Percentiles rank a stretch among this genome's conserved stretches.
These are phyloP conservation scores for Poecilia latipinna DNA, from an alignment of 2,113 vertebrate genomes.

Conservation along the genomic window DNA sequence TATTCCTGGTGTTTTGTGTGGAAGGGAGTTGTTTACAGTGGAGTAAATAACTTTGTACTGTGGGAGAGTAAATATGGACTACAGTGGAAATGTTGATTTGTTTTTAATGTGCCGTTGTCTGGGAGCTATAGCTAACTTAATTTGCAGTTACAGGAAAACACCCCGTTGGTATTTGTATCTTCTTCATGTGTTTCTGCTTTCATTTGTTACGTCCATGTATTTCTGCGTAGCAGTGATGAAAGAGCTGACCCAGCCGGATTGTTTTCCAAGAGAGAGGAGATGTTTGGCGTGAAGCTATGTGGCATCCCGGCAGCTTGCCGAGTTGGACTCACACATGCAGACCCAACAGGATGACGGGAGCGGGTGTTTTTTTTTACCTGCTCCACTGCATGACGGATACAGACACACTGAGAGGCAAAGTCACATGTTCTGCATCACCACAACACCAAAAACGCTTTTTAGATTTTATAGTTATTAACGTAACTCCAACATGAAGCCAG, in stretches of 20 bases:
- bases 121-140: conserved; percentile 15
- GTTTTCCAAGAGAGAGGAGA: conserved; percentile 78
- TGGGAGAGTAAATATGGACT: not conserved
- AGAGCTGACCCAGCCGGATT: conserved; percentile 25
- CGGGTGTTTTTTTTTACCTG: conserved; percentile 24
- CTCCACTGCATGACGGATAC: conserved; percentile 58
- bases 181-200: not conserved
- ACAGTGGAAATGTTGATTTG: conserved; percentile 25
- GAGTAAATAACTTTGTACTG: not conserved
- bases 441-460: not conserved
- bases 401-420: conserved; percentile 17
- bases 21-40: not conserved
- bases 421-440: conserved; percentile 8
- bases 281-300: conserved; percentile 85
- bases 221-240: conserved; percentile 33
- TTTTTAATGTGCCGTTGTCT: conserved; percentile 26
- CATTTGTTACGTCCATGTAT: conserved; percentile 12
- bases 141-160: conserved; percentile 31
- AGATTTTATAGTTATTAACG: not conserved
- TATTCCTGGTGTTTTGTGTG: not conserved
- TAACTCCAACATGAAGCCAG: not conserved
- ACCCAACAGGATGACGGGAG: conserved; percentile 59
- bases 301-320: conserved; percentile 84
- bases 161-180: conserved; percentile 15
- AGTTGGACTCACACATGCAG: conserved; percentile 80